Conservation (phyloP, 2,113 vertebrate genomes). For the Tautogolabrus adspersus region DNA sequence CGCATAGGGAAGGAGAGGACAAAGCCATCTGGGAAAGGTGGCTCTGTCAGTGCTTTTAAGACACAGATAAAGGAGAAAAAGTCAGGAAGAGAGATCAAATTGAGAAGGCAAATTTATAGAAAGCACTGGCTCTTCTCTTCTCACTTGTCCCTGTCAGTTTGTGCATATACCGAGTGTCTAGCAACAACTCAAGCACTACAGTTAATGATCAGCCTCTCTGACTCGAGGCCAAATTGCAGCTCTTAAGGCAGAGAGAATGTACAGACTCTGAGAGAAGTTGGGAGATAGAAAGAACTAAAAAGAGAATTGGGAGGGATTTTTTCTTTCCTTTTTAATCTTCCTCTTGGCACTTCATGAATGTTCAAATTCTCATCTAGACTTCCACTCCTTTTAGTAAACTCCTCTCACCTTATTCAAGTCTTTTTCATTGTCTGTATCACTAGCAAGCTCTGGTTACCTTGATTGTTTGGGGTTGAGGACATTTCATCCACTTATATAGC, state of each 20-base stretch:
- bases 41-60: slow-evolving; percentile 77
- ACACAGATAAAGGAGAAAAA: slow-evolving; percentile 27
- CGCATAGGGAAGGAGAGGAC: slow-evolving; percentile 92
- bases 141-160: slow-evolving; percentile 18
- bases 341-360: slow-evolving; percentile 13
- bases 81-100: neutral
- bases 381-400: neutral
- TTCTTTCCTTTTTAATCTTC: slow-evolving; percentile 24
- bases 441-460: neutral
- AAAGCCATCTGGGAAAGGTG: slow-evolving; percentile 89
- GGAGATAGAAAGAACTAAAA: slow-evolving; percentile 19
- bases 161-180: neutral
- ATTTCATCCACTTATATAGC: neutral
- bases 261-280: neutral
- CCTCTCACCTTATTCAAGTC: neutral
- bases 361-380: neutral
- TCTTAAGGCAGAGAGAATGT: slow-evolving; percentile 20
- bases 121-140: slow-evolving; percentile 5
- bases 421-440: neutral
- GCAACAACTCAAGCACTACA: slow-evolving; percentile 10
- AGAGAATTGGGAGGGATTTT: slow-evolving; percentile 6
- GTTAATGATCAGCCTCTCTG: slow-evolving; percentile 47
- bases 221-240: slow-evolving; percentile 29
- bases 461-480: neutral
- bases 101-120: slow-evolving; percentile 2